Evolutionary conservation across 2,888 invertebrate genomes (phyloP), one percentile per base, ranked within the genome.

Genomic region (Mythimna lalbum): DNA sequence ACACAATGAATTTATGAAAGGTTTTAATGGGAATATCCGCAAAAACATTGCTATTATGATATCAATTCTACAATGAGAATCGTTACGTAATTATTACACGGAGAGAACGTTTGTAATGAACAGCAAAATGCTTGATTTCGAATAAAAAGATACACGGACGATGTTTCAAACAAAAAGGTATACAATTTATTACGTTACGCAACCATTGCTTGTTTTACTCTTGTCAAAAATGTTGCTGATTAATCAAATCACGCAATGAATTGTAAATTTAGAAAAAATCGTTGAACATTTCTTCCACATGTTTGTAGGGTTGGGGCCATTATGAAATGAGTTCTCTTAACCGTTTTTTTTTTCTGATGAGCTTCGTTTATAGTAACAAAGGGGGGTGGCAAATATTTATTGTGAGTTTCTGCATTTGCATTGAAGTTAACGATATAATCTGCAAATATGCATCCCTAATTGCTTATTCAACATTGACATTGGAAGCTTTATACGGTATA

Each of bases 11-110:
- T 77, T 66, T 74, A 67, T 64, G 47, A 59, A 81, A 66, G 59
- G 57, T 56, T 77, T 77, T 60, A 57, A 63, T 61, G 56, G 36
- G 14, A 62, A 66, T 39, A 9, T 66, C 56, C 19, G 56, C 57
- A 68, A 68, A 66, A 80, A 66, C 70, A 78, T 43, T 31, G 36
- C 31, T 31, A 63, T 73, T 73, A 71, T 53, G 52, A 78, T 78
- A 78, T 74, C 56, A 81, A 74, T 74, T 74, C n/a, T 49, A 19
- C 9, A 72, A 69, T 43, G 63, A 66, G 63, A 76, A 56, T 77
- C 27, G 36, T 36, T 63, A 75, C 57, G 65, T 72, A 69, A 81
- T 81, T 77, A 69, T 59, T 57, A 73, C 62, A 62, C 47, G 19
- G 23, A 63, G 27, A 31, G 53, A 80, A 49, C 36, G 47, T 65